phyloP scores from a whole-genome alignment of 2,113 vertebrate genomes.

The Myanophis thanlyinensis region DNA sequence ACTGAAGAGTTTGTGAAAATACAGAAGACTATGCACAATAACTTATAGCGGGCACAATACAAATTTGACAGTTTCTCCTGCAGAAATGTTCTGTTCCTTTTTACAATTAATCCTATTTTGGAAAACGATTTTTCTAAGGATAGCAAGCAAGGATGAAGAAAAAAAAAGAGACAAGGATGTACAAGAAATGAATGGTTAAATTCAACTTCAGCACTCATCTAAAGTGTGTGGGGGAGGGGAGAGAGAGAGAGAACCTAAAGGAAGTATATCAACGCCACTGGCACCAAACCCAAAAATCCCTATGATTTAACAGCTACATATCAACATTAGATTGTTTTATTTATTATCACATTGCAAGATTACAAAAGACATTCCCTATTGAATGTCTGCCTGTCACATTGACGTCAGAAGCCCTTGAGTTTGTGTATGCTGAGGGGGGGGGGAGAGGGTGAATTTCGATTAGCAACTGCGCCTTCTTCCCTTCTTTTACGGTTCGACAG shows the following conservation, averaged over 20 bases:
- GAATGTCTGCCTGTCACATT: not conserved
- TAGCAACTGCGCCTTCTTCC: not conserved
- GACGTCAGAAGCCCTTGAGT: not conserved
- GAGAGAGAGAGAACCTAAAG: not conserved
- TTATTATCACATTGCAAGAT: not conserved
- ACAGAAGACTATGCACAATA: not conserved
- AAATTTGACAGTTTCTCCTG: not conserved
- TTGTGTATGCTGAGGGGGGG: not conserved
- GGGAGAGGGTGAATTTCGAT: not conserved
- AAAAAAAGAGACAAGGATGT: not conserved
- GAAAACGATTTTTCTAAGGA: not conserved
- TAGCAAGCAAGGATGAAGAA: not conserved
- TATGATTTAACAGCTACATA: not conserved
- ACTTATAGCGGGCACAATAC: not conserved
- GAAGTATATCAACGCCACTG: not conserved
- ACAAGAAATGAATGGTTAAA: not conserved
- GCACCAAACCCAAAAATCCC: not conserved
- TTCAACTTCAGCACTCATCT: not conserved
- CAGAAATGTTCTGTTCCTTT: not conserved
- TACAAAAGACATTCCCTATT: not conserved
- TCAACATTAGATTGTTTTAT: not conserved
- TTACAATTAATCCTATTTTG: not conserved
- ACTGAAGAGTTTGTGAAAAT: not conserved
- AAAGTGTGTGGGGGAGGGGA: too few species aligned
- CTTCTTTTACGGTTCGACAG: not conserved